phyloP scores from a whole-genome alignment of 2,113 vertebrate species.

The Thinocorus orbignyianus region DNA sequence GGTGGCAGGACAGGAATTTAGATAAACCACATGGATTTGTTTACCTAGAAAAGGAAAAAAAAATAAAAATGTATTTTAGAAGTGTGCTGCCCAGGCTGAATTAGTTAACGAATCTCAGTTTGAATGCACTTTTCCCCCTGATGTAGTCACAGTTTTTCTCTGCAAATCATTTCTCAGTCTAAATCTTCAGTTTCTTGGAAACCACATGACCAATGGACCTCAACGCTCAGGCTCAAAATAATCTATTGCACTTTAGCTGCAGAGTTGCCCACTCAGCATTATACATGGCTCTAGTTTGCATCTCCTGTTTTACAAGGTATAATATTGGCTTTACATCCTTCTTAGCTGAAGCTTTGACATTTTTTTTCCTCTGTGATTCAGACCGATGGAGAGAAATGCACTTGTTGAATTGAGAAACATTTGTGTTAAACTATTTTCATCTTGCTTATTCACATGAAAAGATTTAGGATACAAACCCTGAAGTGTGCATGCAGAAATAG shows the following conservation, averaged over 20 bases:
- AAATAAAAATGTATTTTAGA: neutral
- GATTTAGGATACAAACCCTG: neutral
- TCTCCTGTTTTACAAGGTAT: constrained; percentile 13
- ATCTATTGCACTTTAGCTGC: constrained; percentile 40
- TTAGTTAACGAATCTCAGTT: neutral
- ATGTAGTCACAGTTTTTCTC: neutral
- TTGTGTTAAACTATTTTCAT: neutral
- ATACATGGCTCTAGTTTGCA: neutral
- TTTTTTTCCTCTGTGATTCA: constrained; percentile 24
- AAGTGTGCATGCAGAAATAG: rapidly evolving
- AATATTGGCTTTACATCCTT: neutral
- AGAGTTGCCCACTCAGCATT: constrained; percentile 56
- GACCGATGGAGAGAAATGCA: neutral
- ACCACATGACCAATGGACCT: constrained; percentile 45
- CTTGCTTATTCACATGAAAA: constrained; percentile 2
- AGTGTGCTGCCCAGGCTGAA: neutral
- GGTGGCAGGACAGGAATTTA: neutral
- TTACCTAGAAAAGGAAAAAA: neutral
- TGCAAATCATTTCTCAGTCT: constrained; percentile 13
- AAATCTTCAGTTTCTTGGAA: constrained; percentile 52
- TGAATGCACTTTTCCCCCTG: neutral
- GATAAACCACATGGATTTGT: neutral
- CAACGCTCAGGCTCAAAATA: neutral
- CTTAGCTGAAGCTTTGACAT: neutral
- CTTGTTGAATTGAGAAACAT: neutral